Base-by-base conservation (phyloP, 2,797 vertebrate species). In the Cheirogaleus major region DNA sequence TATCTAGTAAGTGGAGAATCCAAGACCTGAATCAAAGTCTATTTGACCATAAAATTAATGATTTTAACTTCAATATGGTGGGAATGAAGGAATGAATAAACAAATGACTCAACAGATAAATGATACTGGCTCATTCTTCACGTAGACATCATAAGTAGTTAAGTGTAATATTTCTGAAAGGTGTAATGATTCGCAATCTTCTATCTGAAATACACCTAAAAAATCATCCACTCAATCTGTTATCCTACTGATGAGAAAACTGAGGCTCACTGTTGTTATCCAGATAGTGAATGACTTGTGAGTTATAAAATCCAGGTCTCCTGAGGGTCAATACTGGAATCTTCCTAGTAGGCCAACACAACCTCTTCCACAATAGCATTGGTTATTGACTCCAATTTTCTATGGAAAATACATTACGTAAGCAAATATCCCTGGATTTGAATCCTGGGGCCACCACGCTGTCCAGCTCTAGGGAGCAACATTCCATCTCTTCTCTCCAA, bases 1-100 rank as follows among this genome's bases (percentile, higher is more conserved):
- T 87, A 27, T 72, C n/a, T 93, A 76, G 45, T 73, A 83, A 35
- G 23, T 55, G 50, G 69, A 91, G 17, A 91, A 87, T 78, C 10
- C 41, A 93, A 57, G 10, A 79, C 48, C 9, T 27, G 10, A 93
- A 41, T 73, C 25, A 85, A 95, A 95, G 50, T 59, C 67, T 45
- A 23, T 30, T 75, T 94, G 82, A 73, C 83, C n/a, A 61, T 75
- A 89, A 91, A 93, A 80, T 45, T 91, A 69, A 79, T 78, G 61
- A 43, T 83, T 57, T 83, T 91, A 79, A 35, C 22, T 95, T 43
- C 2, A 76, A 59, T 69, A 43, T 86, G 10, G 45, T 65, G 79
- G 25, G 8, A 80, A 84, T 67, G 23, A 41, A 65, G 65, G 48
- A 83, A 73, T 93, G 50, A 61, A 69, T 55, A 79, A 67, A n/a